Evolutionary conservation across 64 coral and sea anemone species (phyloP), one percentile per base, ranked within the genome.

Genomic region (Actinia tenebrosa): DNA sequence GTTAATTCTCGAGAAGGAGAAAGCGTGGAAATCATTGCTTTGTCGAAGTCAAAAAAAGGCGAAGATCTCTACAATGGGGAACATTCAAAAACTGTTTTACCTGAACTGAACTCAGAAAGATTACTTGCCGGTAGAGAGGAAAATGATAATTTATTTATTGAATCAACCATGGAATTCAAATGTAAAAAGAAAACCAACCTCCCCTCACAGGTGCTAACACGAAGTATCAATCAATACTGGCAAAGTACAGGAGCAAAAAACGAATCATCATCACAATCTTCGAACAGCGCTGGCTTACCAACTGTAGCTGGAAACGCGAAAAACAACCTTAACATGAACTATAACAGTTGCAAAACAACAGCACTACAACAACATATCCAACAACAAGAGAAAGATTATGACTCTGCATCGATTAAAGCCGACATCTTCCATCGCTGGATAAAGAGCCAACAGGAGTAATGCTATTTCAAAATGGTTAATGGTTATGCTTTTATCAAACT

Each of bases 291-390:
- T 66, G n/a, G 63, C 7, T 23, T 66, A 14, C 26, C 25, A 75
- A n/a, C 69, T 11, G 25, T 14, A 14, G 69, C 25, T 15, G 25
- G 2, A 30, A 15, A 75, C 69, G 5, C 69, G 11, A 75, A n/a
- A 75, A 75, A 75, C 26, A 75, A 75, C 0, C n/a, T 30, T 15
- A 42, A 14, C 26, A 75, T 13, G 15, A 75, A 25, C 64, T 23
- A 4, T 22, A 69, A 22, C 4, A 7, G 10, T 30, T 26, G 3
- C 26, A 53, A 81, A 8, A 4, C 43, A n/a, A 50, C 79, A 81
- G 50, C 50, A 50, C n/a, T 81, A 10, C 79, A 81, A n/a, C 53
- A 81, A 52, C 79, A 81, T 14, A 81, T 81, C 10, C 45, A 81
- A 81, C 42, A 81, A 7, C 44, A 81, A 81, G 79, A 81, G 3